Evolutionary conservation across 2,888 invertebrate species (phyloP).

Genomic region (Nematopogon swammerdamellus): DNA sequence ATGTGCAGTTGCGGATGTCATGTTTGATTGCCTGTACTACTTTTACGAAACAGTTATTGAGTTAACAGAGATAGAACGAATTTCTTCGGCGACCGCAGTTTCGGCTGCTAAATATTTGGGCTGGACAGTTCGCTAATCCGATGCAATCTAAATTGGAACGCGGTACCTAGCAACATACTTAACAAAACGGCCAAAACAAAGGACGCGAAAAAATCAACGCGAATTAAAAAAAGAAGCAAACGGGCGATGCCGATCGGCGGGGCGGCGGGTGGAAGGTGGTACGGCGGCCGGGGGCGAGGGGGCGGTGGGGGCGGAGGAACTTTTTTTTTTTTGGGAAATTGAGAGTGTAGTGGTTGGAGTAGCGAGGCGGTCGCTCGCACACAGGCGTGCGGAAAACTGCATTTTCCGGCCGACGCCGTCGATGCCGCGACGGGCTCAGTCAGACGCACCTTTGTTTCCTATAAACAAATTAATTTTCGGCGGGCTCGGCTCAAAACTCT

Average conservation of each 20-base stretch:
- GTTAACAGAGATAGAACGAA: too few relatives aligned
- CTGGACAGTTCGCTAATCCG: slow-evolving; percentile 36
- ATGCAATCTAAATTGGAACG: slow-evolving; percentile 57
- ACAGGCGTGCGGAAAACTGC: slow-evolving; percentile 21
- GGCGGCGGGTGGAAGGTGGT: slow-evolving; percentile 35
- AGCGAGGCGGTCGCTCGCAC: slow-evolving; percentile 48
- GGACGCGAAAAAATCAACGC: slow-evolving; percentile 21
- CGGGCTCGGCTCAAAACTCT: too few relatives aligned
- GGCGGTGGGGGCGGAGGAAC: slow-evolving; percentile 1
- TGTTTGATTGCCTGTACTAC: too few relatives aligned
- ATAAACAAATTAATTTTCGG: slow-evolving; percentile 58
- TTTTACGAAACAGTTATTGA: too few relatives aligned
- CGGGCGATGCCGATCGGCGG: slow-evolving; percentile 52
- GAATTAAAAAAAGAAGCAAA: slow-evolving; percentile 49
- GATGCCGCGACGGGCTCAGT: slow-evolving; percentile 19
- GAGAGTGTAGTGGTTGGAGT: slow-evolving; percentile 31
- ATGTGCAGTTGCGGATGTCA: too few relatives aligned
- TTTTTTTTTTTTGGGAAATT: slow-evolving; percentile 31
- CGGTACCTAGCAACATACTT: neutral
- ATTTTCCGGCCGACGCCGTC: neutral
- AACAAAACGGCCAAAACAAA: neutral
- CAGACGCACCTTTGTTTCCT: slow-evolving; percentile 56
- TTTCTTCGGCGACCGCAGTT: too few relatives aligned
- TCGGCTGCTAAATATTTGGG: too few relatives aligned
- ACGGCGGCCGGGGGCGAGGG: slow-evolving; percentile 22